Conservation (phyloP, 2,797 vertebrate species). For the Poliocrania exsul region DNA sequence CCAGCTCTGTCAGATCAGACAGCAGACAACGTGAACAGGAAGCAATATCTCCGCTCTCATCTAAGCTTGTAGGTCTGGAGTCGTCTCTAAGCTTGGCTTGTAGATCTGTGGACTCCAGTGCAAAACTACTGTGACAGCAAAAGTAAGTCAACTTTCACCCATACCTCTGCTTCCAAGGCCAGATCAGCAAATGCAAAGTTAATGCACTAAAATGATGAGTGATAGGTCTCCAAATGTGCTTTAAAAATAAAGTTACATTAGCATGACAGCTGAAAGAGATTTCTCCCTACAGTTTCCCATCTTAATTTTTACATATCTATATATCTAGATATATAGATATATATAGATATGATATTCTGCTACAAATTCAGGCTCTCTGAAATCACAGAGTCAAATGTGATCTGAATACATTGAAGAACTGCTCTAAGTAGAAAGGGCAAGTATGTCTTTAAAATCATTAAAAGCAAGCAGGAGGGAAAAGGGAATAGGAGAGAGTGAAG, state of each 20-base stretch:
- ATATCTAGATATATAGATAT: not conserved
- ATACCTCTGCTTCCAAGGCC: not conserved
- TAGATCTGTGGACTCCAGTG: not conserved
- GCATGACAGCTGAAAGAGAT: not conserved
- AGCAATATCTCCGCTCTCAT: not conserved
- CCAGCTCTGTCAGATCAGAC: not conserved
- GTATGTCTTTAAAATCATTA: constrained; percentile 42
- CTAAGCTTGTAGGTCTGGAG: not conserved
- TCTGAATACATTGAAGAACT: not conserved
- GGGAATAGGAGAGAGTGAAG: not conserved
- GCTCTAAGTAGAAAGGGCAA: not conserved
- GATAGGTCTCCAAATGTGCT: not conserved
- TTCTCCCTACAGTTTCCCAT: not conserved
- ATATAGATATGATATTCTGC: not conserved
- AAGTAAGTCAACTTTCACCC: not conserved
- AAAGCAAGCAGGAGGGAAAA: constrained; percentile 9
- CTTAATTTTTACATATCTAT: not conserved
- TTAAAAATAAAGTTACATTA: constrained; percentile 10
- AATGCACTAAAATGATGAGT: not conserved
- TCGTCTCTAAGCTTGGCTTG: not conserved
- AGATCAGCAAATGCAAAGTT: not conserved
- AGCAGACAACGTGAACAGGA: not conserved
- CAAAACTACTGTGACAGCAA: not conserved
- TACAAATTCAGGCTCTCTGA: not conserved
- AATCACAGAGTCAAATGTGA: not conserved